Evolutionary conservation across 2,888 invertebrate species (phyloP).

Genomic region (Mayetiola destructor): DNA sequence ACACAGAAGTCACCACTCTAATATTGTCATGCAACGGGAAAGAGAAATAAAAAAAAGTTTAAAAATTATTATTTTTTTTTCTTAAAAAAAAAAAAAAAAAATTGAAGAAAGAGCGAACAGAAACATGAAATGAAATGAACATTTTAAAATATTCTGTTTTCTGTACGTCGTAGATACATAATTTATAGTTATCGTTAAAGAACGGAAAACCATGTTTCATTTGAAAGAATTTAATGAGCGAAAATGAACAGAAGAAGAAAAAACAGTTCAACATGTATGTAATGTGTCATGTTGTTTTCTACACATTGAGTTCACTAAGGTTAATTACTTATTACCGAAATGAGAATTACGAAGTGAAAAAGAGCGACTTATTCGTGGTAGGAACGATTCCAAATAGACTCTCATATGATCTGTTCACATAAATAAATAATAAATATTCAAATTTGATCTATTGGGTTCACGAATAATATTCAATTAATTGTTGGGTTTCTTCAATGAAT

Average conservation of each 20-base stretch:
- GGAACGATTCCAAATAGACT: neutral
- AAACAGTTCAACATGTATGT: too few species aligned
- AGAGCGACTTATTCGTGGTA: neutral
- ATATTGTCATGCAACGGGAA: neutral
- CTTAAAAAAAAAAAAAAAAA: neutral
- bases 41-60: neutral
- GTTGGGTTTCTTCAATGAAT: neutral
- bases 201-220: neutral
- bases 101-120: too few species aligned
- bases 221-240: too few species aligned
- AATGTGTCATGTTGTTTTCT: neutral
- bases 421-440: too few species aligned
- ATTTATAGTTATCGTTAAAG: too few species aligned
- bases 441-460: neutral
- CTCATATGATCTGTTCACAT: too few species aligned
- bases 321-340: neutral
- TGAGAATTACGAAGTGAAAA: neutral
- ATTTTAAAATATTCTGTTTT: too few species aligned
- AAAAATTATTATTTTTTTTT: neutral
- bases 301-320: neutral
- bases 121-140: too few species aligned
- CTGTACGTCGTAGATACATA: too few species aligned
- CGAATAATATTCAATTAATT: neutral
- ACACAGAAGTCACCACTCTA: slow-evolving; percentile 50
- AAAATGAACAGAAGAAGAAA: too few species aligned